Base-by-base conservation (phyloP, 1,140 invertebrate species). In the Solenopsis fugax region DNA sequence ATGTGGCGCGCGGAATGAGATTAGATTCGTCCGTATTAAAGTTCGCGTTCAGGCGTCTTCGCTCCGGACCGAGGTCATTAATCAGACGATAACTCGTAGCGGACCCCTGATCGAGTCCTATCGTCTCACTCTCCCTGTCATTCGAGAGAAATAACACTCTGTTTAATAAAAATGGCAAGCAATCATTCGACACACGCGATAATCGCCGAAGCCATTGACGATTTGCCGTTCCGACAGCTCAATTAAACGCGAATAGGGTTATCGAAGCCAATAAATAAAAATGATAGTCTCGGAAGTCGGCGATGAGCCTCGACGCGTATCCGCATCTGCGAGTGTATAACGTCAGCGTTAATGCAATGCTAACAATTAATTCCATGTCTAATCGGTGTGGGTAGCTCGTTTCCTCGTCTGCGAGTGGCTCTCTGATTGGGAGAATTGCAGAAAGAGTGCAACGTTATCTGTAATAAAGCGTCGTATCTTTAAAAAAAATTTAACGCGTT, bases 1-100 rank as follows among this genome's bases (percentile, higher is more conserved):
- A 34, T 52, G 86, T 24, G 64, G 16, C 29, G 21, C 21, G 50
- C 50, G 29, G 21, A 58, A 72, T 10, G 54, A 76, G 72, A 88
- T 88, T 88, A 89, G 54, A 64, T 73, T 50, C 62, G 37, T 29
- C 60, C 18, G 34, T 56, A 73, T 60, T 60, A 56, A 82, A 60
- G 52, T 72, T 58, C 34, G n/a, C 18, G 24, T 62, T 18, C 41
- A 29, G 21, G 18, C 64, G 37, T 56, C 67, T 71, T 21, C n/a
- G 48, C 13, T 13, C 4, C 29, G 24, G 13, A 29, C 13, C 80
- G 54, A 21, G 18, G 52, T 73, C 67, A 73, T 82, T 82, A 82
- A 82, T 82, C 80, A 73, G 24, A 21, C 80, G 80, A 82, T 82
- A 82, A 82, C 64, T 81, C 34, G 10, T 45, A 45, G 48, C 41